These are phyloP conservation scores for Zonitis immaculata DNA, from an alignment of 2,888 invertebrate species.

Conservation along the genomic window DNA sequence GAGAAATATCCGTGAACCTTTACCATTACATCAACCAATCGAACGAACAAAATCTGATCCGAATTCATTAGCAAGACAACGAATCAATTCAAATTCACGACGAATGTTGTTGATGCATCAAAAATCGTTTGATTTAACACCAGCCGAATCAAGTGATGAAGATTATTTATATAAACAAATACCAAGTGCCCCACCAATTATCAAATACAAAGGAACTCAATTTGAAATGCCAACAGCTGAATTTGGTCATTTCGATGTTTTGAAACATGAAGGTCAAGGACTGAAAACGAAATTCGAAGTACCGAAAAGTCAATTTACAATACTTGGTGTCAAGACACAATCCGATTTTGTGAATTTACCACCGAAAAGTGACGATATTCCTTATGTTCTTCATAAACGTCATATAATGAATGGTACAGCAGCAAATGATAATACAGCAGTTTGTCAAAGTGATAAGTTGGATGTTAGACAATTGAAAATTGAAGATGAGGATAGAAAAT, in stretches of 20 bases:
- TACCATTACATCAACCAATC: slow-evolving; percentile 62
- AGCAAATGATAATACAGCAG: slow-evolving; percentile 44
- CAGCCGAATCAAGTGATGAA: slow-evolving; percentile 80
- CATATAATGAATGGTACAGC: slow-evolving; percentile 84
- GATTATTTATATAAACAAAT: slow-evolving; percentile 74
- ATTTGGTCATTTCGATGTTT: slow-evolving; percentile 62
- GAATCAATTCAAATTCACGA: slow-evolving; percentile 68
- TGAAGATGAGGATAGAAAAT: slow-evolving; percentile 49
- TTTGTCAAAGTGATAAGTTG: slow-evolving; percentile 10
- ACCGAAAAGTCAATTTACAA: slow-evolving; percentile 68
- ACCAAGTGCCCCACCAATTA: slow-evolving; percentile 66
- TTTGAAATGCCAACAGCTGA: slow-evolving; percentile 49
- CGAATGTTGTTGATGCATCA: slow-evolving; percentile 79
- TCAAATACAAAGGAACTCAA: slow-evolving; percentile 53
- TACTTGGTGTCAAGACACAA: slow-evolving; percentile 51
- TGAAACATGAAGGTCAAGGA: slow-evolving; percentile 51
- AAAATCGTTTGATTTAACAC: slow-evolving; percentile 78
- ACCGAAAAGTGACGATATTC: slow-evolving; percentile 67
- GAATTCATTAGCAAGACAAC: slow-evolving; percentile 68
- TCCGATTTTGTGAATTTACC: slow-evolving; percentile 48
- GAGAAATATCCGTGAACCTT: slow-evolving; percentile 48
- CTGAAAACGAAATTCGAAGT: slow-evolving; percentile 64
- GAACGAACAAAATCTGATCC: slow-evolving; percentile 86
- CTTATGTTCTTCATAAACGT: slow-evolving; percentile 78
- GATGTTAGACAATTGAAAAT: slow-evolving; percentile 48